Base-by-base conservation (phyloP, 1,140 invertebrate species). In the Marisa cornuarietis region DNA sequence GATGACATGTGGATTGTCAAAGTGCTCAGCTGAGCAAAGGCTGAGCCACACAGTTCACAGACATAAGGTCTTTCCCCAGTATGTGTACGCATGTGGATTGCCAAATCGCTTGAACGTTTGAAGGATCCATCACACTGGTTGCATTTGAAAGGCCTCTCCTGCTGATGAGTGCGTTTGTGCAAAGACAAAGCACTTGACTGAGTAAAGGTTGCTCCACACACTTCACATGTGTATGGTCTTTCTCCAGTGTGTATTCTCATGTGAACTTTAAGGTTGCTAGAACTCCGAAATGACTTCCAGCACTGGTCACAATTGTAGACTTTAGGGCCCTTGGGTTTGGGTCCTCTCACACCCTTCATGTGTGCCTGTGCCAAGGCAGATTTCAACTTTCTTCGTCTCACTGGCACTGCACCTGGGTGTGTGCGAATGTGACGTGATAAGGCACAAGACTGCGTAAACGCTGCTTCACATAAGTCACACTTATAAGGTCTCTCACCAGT, bases 241-340 rank as follows among this genome's bases (percentile, higher is more conserved):
- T 79, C 78, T 4, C 49, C 78, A 20, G 78, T 73, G 49, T 79
- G 78, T 14, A 73, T 73, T 16, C 78, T 22, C 49, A 73, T 49
- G 58, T 79, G 77, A 24, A 71, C 58, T 10, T 69, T 71, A 5
- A 79, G 58, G 26, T 71, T 79, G 31, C 68, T 79, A n/a, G 66
- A 71, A 26, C 66, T 31, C 16, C 26, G 51, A 22, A 79, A 71
- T 24, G 77, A 71, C 68, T 79, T 79, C 24, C 68, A 66, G 31
- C 77, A 79, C 58, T 71, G 58, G 9, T 68, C 66, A 49, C 77
- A 79, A 18, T 58, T 58, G 16, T 58, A 58, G 11, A 58, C 31
- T 42, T 71, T 71, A 13, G 31, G 31, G 0, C 71, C 71, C 13
- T 68, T 68, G 66, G 31, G 66, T 13, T 68, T 26, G 66, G 31